These are phyloP conservation scores for Coccyzus lansbergi DNA, from an alignment of 2,797 vertebrate genomes.

Conservation along the genomic window DNA sequence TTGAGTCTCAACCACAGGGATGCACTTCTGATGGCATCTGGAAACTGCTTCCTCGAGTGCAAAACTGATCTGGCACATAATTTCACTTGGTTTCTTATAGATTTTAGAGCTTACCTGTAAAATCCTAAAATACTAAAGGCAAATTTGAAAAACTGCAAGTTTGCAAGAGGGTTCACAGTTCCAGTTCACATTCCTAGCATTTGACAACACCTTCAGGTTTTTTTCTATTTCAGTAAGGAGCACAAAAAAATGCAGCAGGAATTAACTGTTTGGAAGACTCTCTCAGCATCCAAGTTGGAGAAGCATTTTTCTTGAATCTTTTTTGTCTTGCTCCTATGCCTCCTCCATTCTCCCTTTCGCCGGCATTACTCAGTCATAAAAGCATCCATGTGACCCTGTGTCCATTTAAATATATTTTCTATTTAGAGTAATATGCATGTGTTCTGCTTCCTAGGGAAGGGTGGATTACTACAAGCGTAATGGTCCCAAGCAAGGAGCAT, in stretches of 20 bases:
- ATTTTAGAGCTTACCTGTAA: neutral
- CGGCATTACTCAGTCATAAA: neutral
- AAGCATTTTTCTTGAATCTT: neutral
- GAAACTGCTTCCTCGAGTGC: neutral
- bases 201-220: neutral
- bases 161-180: neutral
- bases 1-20: neutral
- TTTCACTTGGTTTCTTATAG: neutral
- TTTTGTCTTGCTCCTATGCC: neutral
- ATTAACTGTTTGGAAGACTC: neutral
- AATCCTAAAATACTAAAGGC: neutral
- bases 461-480: neutral
- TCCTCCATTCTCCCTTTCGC: neutral
- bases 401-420: conserved; percentile 6
- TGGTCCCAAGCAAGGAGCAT: neutral
- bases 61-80: neutral
- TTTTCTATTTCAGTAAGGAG: neutral
- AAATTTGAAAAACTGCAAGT: neutral
- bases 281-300: neutral
- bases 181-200: fast-evolving
- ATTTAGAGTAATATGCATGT: neutral
- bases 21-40: neutral
- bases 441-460: neutral
- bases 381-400: neutral
- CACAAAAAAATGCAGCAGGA: neutral